Conservation (phyloP, 2,888 invertebrate genomes). For the Andrena praecox region DNA sequence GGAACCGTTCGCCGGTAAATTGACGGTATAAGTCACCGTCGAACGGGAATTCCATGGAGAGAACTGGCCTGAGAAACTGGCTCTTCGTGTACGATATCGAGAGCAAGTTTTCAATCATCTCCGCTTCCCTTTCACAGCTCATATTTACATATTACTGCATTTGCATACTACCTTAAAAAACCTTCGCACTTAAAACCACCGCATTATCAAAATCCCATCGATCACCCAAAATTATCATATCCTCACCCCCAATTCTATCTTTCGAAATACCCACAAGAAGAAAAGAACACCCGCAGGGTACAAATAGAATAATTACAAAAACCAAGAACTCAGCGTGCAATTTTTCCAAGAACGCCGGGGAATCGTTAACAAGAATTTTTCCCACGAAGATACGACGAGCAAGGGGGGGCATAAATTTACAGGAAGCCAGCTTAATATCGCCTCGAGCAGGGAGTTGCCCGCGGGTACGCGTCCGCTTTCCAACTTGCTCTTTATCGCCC, state of each 20-base stretch:
- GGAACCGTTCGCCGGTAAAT: constrained; percentile 38
- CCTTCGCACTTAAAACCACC: not conserved
- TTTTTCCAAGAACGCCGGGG: not conserved
- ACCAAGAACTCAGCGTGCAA: not conserved
- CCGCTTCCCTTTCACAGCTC: not conserved
- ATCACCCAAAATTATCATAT: no score
- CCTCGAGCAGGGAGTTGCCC: constrained; percentile 73
- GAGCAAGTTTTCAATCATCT: constrained; percentile 21
- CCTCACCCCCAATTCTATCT: no score
- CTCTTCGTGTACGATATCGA: not conserved
- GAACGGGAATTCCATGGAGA: constrained; percentile 11
- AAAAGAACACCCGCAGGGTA: no score
- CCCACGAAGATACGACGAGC: constrained; percentile 11
- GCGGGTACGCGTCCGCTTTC: constrained; percentile 44
- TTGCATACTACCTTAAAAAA: not conserved
- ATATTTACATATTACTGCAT: not conserved
- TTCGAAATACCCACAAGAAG: no score
- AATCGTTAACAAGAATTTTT: not conserved
- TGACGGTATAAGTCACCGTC: constrained; percentile 34
- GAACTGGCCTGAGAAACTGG: constrained; percentile 21
- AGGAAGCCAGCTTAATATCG: constrained; percentile 75
- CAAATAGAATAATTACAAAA: not conserved
- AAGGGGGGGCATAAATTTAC: constrained; percentile 55
- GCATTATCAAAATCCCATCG: no score
- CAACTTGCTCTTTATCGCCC: constrained; percentile 29